Conservation (phyloP, 2,113 vertebrate genomes). For the Acrocephalus kingi region DNA sequence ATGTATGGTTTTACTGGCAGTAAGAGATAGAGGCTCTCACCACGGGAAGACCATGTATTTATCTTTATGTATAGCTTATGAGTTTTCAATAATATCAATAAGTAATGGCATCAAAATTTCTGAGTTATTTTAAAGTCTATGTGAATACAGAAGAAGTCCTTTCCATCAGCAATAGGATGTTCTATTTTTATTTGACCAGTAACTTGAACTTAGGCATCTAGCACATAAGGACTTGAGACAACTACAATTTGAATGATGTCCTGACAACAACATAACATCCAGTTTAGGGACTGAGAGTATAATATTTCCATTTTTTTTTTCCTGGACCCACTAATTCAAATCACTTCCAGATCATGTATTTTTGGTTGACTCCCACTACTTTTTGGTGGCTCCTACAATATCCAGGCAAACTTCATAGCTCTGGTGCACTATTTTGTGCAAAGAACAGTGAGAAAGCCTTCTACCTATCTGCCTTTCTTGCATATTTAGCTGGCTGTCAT, state of each 20-base stretch:
- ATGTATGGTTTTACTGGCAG: not conserved
- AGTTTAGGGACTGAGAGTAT: not conserved
- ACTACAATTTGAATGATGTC: not conserved
- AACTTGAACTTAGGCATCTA: not conserved
- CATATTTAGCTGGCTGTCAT: not conserved
- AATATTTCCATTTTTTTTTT: not conserved
- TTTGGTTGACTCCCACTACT: not conserved
- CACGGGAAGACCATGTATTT: not conserved
- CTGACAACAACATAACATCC: not conserved
- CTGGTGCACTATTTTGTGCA: not conserved
- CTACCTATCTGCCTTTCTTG: not conserved
- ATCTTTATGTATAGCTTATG: not conserved
- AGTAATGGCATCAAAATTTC: not conserved
- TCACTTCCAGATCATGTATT: not conserved
- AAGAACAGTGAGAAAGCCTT: not conserved
- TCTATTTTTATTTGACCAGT: not conserved
- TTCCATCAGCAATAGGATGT: not conserved
- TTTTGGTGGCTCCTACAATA: not conserved
- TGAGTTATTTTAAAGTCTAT: not conserved
- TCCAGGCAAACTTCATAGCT: not conserved
- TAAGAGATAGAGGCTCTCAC: not conserved
- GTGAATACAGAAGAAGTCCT: not conserved
- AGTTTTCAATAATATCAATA: not conserved
- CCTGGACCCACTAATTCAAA: not conserved
- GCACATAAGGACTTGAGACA: not conserved